Conservation (phyloP, 2,888 invertebrate species). For the Diplazon laetatorius region DNA sequence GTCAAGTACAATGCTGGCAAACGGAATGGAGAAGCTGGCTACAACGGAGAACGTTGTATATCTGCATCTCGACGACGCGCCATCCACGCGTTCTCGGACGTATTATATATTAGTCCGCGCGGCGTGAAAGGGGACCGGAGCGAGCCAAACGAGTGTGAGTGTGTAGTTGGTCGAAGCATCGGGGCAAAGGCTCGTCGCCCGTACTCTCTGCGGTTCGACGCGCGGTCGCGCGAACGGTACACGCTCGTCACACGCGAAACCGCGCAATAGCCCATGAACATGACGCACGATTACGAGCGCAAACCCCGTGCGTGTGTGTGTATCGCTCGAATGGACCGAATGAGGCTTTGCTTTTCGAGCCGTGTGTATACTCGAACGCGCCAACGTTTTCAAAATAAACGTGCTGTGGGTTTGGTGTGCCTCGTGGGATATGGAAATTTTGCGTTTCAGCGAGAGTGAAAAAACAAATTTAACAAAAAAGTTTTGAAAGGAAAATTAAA, state of each 20-base stretch:
- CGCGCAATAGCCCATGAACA: constrained; percentile 64
- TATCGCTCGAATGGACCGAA: constrained; percentile 1
- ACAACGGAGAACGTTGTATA: constrained; percentile 18
- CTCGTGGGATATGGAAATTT: neutral
- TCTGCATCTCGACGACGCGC: constrained; percentile 45
- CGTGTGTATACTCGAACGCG: constrained; percentile 35
- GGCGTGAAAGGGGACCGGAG: neutral
- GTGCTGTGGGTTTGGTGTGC: neutral
- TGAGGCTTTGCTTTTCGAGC: neutral
- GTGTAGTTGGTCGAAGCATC: constrained; percentile 3
- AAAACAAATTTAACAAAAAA: too few species aligned
- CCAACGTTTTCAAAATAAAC: constrained; percentile 48
- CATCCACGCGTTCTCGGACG: neutral
- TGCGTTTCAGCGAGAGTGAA: too few species aligned
- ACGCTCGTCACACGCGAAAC: constrained; percentile 48
- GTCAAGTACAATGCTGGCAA: constrained; percentile 42
- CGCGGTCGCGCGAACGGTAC: constrained; percentile 56
- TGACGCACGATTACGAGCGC: constrained; percentile 65
- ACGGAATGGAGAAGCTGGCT: constrained; percentile 32
- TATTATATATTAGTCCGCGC: neutral
- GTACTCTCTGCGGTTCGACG: constrained; percentile 52
- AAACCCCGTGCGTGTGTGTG: too few species aligned
- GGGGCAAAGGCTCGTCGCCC: neutral
- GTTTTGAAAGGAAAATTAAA: too few species aligned
- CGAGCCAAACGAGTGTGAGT: neutral